Evolutionary conservation across 2,888 invertebrate genomes (phyloP).

Genomic region (Spilosoma lubricipeda): DNA sequence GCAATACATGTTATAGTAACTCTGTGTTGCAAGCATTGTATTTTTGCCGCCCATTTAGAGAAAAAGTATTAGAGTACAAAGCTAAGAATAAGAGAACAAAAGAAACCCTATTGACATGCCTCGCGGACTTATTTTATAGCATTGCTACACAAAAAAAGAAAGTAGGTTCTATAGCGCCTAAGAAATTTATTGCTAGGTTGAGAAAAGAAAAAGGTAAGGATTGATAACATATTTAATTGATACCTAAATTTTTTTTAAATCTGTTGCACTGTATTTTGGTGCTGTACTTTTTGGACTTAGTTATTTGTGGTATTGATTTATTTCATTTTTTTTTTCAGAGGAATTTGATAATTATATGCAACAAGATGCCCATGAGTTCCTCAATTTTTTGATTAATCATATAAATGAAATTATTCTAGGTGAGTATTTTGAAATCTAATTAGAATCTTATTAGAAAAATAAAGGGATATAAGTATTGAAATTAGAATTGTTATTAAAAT

Average conservation of each 20-base stretch:
- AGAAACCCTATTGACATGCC: slow-evolving; percentile 98
- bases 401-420: slow-evolving; percentile 99
- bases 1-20: slow-evolving; percentile 99
- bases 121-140: slow-evolving; percentile 99
- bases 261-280: background rate
- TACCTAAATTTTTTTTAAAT: background rate
- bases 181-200: slow-evolving; percentile 99
- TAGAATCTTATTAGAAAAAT: background rate
- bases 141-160: slow-evolving; percentile 99
- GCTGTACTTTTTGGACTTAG: background rate
- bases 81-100: slow-evolving; percentile 97
- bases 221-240: background rate
- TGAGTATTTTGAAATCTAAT: slow-evolving; percentile 72
- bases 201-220: slow-evolving; percentile 97
- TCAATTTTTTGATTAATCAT: slow-evolving; percentile 99
- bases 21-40: slow-evolving; percentile 99
- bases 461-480: too few relatives aligned
- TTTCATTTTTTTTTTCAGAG: slow-evolving; percentile 87
- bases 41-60: slow-evolving; percentile 99
- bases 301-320: background rate
- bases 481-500: too few relatives aligned
- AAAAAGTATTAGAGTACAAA: slow-evolving; percentile 99
- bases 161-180: slow-evolving; percentile 99
- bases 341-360: slow-evolving; percentile 99
- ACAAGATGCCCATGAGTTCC: slow-evolving; percentile 99